These are phyloP conservation scores for Xylocopa sonorina DNA, from an alignment of 1,140 invertebrate genomes.

Conservation along the genomic window DNA sequence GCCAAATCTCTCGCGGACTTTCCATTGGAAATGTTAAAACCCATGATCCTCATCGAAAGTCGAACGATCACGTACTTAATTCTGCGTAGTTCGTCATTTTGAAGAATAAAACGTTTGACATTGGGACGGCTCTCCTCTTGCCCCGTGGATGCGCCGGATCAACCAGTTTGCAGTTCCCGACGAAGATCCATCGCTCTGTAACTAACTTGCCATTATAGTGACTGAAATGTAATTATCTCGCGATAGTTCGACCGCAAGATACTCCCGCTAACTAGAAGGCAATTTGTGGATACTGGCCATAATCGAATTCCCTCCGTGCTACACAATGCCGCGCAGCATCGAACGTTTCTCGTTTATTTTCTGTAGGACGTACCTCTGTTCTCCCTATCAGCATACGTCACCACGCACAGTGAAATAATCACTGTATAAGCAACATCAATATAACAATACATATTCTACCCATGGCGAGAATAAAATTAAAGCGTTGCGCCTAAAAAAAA, in stretches of 20 bases:
- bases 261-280: constrained; percentile 35
- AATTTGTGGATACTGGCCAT: constrained; percentile 36
- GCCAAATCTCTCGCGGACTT: too few species aligned
- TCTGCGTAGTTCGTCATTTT: constrained; percentile 12
- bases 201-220: constrained; percentile 49
- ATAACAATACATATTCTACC: too few species aligned
- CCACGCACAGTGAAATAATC: too few species aligned
- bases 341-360: background rate
- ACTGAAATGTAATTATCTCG: constrained; percentile 46
- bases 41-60: too few species aligned
- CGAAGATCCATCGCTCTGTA: constrained; percentile 32
- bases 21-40: too few species aligned
- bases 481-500: too few species aligned
- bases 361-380: background rate
- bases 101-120: constrained; percentile 25
- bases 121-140: background rate
- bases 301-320: constrained; percentile 7
- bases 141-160: constrained; percentile 19
- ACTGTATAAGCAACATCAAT: too few species aligned
- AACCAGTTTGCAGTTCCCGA: constrained; percentile 15
- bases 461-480: too few species aligned
- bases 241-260: constrained; percentile 42
- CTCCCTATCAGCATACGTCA: too few species aligned
- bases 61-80: too few species aligned
- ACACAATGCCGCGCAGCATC: background rate